Conservation (phyloP, 2,113 vertebrate genomes). For the Trichomycterus rosablanca region DNA sequence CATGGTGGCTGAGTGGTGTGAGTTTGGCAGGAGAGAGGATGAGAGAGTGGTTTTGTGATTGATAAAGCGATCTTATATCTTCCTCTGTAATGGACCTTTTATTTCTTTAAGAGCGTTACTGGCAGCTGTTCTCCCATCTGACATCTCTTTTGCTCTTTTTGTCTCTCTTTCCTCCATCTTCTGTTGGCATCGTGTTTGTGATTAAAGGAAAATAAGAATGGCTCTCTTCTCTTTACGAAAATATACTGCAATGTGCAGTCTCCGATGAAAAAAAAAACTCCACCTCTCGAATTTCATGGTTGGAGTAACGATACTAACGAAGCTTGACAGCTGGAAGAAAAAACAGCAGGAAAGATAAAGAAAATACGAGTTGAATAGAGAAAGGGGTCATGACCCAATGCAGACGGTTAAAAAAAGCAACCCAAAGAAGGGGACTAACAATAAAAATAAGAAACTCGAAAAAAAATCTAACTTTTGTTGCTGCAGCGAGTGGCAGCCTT, state of each 20-base stretch:
- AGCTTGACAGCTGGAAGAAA: constrained; percentile 63
- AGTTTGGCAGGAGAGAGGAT: constrained; percentile 17
- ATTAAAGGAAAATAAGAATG: too few relatives aligned
- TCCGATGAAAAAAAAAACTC: neutral
- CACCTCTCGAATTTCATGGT: constrained; percentile 45
- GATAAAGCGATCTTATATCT: constrained; percentile 53
- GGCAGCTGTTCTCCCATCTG: constrained; percentile 51
- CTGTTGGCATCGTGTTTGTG: constrained; percentile 33
- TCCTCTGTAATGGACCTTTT: constrained; percentile 68
- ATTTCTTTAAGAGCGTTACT: constrained; percentile 72
- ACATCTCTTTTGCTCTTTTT: constrained; percentile 50
- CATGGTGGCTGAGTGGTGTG: constrained; percentile 22
- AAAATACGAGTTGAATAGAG: too few relatives aligned
- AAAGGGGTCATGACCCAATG: too few relatives aligned
- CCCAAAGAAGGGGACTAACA: too few relatives aligned
- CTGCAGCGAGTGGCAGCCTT: too few relatives aligned
- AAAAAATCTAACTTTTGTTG: too few relatives aligned
- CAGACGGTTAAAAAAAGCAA: too few relatives aligned
- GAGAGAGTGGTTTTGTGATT: constrained; percentile 31
- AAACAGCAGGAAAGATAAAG: neutral
- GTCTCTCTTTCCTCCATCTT: constrained; percentile 38
- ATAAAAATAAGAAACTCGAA: too few relatives aligned
- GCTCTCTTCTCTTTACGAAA: neutral
- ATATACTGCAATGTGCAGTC: too few relatives aligned
- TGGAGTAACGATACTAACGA: constrained; percentile 58